These are phyloP conservation scores for Sander lucioperca DNA, from an alignment of 2,113 vertebrate genomes.

Conservation along the genomic window DNA sequence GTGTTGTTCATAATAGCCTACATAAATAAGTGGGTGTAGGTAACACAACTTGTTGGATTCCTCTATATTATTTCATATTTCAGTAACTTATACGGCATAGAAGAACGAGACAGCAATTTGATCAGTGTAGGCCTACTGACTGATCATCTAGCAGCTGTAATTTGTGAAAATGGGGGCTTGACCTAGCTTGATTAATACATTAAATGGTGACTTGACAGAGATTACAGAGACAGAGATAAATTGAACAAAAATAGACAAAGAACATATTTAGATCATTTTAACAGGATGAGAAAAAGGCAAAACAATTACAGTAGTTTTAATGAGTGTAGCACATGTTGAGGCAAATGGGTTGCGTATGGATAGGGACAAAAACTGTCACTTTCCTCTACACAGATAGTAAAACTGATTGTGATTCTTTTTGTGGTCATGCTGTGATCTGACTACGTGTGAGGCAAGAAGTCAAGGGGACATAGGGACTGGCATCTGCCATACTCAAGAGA, in stretches of 20 bases:
- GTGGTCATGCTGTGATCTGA: neutral
- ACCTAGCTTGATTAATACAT: neutral
- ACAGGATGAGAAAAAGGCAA: neutral
- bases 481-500: neutral
- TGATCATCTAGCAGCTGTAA: neutral
- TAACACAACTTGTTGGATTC: neutral
- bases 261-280: neutral
- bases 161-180: neutral
- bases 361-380: neutral
- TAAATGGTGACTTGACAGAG: neutral
- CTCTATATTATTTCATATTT: neutral
- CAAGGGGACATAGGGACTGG: too few species aligned
- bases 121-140: neutral
- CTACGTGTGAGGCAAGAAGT: neutral
- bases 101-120: neutral
- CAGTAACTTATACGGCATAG: neutral
- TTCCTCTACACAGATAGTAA: neutral
- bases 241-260: neutral
- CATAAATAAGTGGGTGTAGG: neutral
- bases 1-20: neutral
- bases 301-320: neutral
- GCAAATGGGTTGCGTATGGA: neutral
- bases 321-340: neutral
- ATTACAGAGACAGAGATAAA: neutral
- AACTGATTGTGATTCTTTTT: neutral